phyloP scores from a whole-genome alignment of 2,888 invertebrate species.

The Pyrocoelia pectoralis region DNA sequence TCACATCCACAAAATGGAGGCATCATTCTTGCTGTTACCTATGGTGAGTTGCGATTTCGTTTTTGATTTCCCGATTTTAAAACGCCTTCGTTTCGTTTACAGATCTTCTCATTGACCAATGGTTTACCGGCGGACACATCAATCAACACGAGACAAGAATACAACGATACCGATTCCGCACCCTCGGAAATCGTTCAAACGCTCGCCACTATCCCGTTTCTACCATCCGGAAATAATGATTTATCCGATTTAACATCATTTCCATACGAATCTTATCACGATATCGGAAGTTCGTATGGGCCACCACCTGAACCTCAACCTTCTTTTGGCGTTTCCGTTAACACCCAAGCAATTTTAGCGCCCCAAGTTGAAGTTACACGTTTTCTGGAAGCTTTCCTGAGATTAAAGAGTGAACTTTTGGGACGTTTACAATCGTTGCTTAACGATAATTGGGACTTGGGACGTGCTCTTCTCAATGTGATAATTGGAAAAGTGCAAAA shows the following conservation, averaged over 20 bases:
- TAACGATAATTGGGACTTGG: constrained; percentile 45
- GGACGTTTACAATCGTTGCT: constrained; percentile 39
- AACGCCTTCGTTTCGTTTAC: background rate
- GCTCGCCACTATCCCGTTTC: background rate
- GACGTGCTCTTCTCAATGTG: constrained; percentile 40
- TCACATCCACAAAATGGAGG: no score
- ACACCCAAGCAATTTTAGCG: constrained; percentile 21
- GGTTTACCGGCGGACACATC: background rate
- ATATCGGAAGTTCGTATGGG: constrained; percentile 9
- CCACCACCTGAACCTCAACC: constrained; percentile 10
- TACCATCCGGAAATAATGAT: background rate
- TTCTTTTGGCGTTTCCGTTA: constrained; percentile 11
- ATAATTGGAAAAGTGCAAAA: constrained; percentile 41
- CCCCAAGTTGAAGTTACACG: constrained; percentile 45
- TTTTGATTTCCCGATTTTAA: no score
- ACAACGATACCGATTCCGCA: background rate
- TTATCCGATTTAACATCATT: background rate
- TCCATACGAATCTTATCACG: constrained; percentile 14
- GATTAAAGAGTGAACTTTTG: constrained; percentile 44
- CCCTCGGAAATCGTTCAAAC: background rate
- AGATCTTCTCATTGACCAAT: background rate
- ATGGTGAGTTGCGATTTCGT: no score
- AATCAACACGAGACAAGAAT: background rate
- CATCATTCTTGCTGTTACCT: no score
- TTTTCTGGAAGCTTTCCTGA: constrained; percentile 44